Conservation (phyloP, 1,140 invertebrate genomes). For the Zaprionus kolodkinae region DNA sequence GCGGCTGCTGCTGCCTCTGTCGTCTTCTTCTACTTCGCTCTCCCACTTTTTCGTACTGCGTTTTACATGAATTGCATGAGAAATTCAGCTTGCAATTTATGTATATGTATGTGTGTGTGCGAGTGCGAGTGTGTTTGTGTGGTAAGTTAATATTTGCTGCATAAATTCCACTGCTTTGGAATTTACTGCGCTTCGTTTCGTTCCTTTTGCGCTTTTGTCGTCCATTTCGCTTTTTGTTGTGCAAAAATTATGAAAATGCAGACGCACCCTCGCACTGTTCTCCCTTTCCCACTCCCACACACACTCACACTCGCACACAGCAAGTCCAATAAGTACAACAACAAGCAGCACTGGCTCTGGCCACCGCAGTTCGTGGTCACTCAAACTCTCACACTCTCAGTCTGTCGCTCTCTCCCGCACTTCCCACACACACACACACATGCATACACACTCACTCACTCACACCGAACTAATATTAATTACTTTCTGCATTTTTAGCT, state of each 20-base stretch:
- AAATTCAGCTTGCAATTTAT: slow-evolving; percentile 56
- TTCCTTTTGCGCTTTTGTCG: slow-evolving; percentile 50
- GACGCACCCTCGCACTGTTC: slow-evolving; percentile 1
- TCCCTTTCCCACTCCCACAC: slow-evolving; percentile 6
- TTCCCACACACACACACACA: not conserved
- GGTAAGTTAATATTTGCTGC: slow-evolving; percentile 81
- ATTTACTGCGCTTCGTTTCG: slow-evolving; percentile 69
- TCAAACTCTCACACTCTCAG: not conserved
- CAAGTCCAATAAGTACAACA: not conserved
- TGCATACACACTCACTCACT: not conserved
- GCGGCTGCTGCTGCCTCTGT: slow-evolving; percentile 29
- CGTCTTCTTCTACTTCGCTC: slow-evolving; percentile 36
- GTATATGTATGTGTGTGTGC: slow-evolving; percentile 14
- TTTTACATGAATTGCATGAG: slow-evolving; percentile 52
- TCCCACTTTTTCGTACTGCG: slow-evolving; percentile 15
- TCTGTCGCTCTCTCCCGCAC: too few relatives aligned
- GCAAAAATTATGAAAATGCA: slow-evolving; percentile 77
- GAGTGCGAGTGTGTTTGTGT: slow-evolving; percentile 46
- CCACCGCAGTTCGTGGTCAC: slow-evolving; percentile 1
- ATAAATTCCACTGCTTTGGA: slow-evolving; percentile 79
- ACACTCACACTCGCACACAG: slow-evolving; percentile 17
- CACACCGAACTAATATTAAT: slow-evolving; percentile 62
- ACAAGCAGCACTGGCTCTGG: not conserved
- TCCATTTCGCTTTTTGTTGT: slow-evolving; percentile 62
- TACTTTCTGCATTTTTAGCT: slow-evolving; percentile 66